Percentiles rank a stretch among this genome's conserved stretches.
phyloP scores from a whole-genome alignment of 1,140 invertebrate genomes.

The Sminthurides bifidus region DNA sequence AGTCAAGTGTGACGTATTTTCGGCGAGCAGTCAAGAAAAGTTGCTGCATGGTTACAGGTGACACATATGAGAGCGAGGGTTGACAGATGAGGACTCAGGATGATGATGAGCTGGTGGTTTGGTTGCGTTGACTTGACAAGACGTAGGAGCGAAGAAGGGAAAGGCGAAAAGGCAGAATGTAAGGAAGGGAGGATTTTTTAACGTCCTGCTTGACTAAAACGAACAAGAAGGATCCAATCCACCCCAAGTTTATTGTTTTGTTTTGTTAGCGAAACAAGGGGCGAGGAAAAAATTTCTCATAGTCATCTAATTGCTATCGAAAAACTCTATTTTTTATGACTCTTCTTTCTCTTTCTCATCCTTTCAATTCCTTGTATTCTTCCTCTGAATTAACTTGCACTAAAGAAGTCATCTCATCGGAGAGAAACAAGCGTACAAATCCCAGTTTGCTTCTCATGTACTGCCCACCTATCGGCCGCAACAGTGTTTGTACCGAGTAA shows the following conservation, averaged over 20 bases:
- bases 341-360: constrained; percentile 1
- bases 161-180: constrained; percentile 6
- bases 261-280: constrained; percentile 4
- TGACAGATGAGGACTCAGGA: too few relatives aligned
- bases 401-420: too few relatives aligned
- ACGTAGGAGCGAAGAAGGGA: neutral
- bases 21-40: too few relatives aligned
- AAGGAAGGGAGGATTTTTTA: constrained; percentile 3
- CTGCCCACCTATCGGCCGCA: too few relatives aligned
- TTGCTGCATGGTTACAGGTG: too few relatives aligned
- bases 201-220: too few relatives aligned
- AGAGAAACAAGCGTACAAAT: neutral
- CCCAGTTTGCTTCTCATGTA: too few relatives aligned
- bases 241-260: constrained; percentile 5
- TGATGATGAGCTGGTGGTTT: too few relatives aligned
- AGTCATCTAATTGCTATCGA: constrained; percentile 26
- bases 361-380: constrained; percentile 5
- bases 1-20: too few relatives aligned
- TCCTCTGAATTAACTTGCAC: too few relatives aligned
- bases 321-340: constrained; percentile 15
- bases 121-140: neutral
- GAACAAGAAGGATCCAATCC: neutral
- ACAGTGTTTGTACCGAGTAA: too few relatives aligned
- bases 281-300: constrained; percentile 19
- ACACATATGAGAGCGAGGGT: too few relatives aligned